Base-by-base conservation (phyloP, 2,888 invertebrate species). In the Chymomyza caudatula region DNA sequence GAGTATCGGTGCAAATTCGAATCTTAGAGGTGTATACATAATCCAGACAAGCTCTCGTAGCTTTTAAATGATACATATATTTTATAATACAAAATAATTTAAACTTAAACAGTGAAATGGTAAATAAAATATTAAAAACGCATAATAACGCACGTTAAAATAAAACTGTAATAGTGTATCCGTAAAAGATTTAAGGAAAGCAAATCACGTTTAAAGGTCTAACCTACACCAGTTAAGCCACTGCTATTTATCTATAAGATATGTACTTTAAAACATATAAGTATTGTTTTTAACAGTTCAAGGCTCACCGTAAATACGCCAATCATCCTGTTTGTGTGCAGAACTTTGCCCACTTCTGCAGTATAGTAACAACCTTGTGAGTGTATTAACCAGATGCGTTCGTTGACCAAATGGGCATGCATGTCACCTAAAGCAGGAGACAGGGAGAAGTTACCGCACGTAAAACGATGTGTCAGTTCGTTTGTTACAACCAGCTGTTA, bases 401-500 rank as follows among this genome's bases (percentile, higher is more conserved):
- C n/a, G 43, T 52, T 53, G 17, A 60, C 23, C n/a, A 19, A 5
- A 25, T 60, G 53, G 1, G n/a, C 53, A 29, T 60, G 53, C 20
- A 37, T 23, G 20, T 60, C 43, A 17, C 60, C 60, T 22, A 60
- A 23, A 23, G 60, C 44, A 17, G 53, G 43, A 4, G 42, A 22
- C 25, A 53, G 13, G 4, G 20, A 1, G 22, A 42, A 60, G 43
- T 22, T 20, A 5, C 43, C 25, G 5, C 20, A 11, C 1, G 8
- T 15, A n/a, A 43, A 17, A 11, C 60, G 60, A 53, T 43, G 20
- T 4, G 60, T 60, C 44, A 60, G n/a, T 53, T 60, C 60, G n/a
- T 44, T 53, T 23, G 60, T 60, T 15, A 53, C 20, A 1, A 60
- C 60, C 42, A 60, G 22, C 60, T 60, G 60, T 5, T 22, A 23